Conservation (phyloP, 2,113 vertebrate species). For the Beaufortia kweichowensis region DNA sequence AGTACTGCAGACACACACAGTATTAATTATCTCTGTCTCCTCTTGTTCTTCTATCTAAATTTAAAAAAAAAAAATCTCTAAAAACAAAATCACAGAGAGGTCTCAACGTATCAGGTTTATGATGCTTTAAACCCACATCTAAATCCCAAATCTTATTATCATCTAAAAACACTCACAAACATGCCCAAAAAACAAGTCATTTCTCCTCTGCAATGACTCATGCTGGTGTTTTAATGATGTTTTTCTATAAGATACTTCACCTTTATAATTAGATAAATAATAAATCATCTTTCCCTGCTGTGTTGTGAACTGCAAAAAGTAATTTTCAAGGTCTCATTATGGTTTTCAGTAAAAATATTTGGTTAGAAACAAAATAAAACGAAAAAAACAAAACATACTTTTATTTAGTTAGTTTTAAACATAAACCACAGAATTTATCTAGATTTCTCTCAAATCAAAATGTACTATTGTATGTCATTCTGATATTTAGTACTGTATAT, state of each 20-base stretch:
- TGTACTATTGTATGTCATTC: too few relatives aligned
- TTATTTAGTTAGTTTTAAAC: too few relatives aligned
- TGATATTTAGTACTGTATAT: background rate
- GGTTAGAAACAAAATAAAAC: too few relatives aligned
- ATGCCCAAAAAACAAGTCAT: background rate
- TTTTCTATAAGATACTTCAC: background rate
- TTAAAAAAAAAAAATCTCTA: too few relatives aligned
- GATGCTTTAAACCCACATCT: background rate
- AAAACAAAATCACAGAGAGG: background rate
- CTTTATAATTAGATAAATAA: background rate
- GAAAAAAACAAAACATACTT: too few relatives aligned
- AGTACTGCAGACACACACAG: background rate
- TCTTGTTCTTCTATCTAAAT: background rate
- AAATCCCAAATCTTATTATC: conserved; percentile 9
- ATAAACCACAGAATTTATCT: too few relatives aligned
- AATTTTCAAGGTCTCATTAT: too few relatives aligned
- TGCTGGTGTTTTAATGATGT: background rate
- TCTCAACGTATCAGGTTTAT: background rate
- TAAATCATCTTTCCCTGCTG: background rate
- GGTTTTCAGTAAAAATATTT: too few relatives aligned
- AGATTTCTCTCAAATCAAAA: too few relatives aligned
- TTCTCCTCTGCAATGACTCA: background rate
- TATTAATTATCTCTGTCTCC: background rate
- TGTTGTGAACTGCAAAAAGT: too few relatives aligned
- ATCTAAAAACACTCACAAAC: background rate